Base-by-base conservation (phyloP, 2,888 invertebrate species). In the Craniophora ligustri region DNA sequence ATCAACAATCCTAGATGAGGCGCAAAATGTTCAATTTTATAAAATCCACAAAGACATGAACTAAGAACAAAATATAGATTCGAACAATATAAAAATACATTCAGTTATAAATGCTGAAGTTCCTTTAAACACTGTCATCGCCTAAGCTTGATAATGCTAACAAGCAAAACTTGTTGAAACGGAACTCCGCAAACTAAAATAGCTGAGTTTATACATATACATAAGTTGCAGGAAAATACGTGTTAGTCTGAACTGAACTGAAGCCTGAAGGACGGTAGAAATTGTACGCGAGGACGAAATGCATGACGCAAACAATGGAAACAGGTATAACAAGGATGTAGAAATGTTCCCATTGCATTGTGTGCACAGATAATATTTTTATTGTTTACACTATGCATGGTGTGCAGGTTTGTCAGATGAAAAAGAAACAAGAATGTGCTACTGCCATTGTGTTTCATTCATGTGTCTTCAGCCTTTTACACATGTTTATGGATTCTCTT, bases 321-420 rank as follows among this genome's bases (percentile, higher is more conserved):
- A 30, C 51, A 58, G 35, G 47, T 38, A 41, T 48, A 67, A 73
- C 72, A 74, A 75, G 76, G 76, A 76, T 67, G 71, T 58, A 65
- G 61, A 65, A 76, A 71, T 55, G 44, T 57, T 55, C 53, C 41
- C 60, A 47, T 53, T 39, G 58, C 60, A 76, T 65, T 71, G 64
- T 68, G 47, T 41, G 30, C 42, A n/a, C 39, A 50, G 54, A 58
- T 58, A 57, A 67, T 64, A 56, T 56, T 70, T 66, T 63, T 63
- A 71, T 51, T 73, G 41, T 73, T 53, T 54, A 56, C 53, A 45
- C 31, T 45, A 57, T 54, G 40, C 28, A 45, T n/a, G n/a, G 32
- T 40, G 19, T 19, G 40, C 35, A 28, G 35, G 46, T 32, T 40
- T 16, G 49, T 35, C 19, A 50, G 26, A 18, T 40, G 57, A 31